Conservation (phyloP, 2,113 vertebrate species). For the Ammodytes dubius region DNA sequence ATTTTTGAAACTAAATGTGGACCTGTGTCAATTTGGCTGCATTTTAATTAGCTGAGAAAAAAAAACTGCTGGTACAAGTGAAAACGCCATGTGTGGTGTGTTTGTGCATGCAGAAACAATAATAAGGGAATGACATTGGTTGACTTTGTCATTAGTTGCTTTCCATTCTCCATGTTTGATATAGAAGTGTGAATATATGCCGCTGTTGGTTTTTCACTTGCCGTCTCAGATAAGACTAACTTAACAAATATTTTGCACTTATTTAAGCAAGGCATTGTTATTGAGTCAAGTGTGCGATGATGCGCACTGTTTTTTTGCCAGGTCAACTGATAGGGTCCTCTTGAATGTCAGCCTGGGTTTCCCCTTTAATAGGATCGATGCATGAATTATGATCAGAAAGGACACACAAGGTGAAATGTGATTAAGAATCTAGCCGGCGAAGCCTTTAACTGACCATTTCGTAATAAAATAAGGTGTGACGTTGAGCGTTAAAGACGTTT, state of each 20-base stretch:
- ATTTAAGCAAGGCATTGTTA: slow-evolving; percentile 28
- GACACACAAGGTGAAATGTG: slow-evolving; percentile 53
- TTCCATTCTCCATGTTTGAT: slow-evolving; percentile 40
- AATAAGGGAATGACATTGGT: slow-evolving; percentile 70
- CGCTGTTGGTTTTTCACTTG: slow-evolving; percentile 39
- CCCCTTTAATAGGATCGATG: slow-evolving; percentile 54
- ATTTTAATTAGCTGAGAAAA: slow-evolving; percentile 70
- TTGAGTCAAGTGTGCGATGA: slow-evolving; percentile 8
- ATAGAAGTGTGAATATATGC: not conserved
- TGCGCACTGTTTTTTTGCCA: not conserved
- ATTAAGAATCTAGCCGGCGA: slow-evolving; percentile 40
- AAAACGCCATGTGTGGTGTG: slow-evolving; percentile 50
- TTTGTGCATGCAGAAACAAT: slow-evolving; percentile 71
- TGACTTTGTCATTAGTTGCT: slow-evolving; percentile 73
- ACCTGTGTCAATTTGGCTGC: slow-evolving; percentile 60
- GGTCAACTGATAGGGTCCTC: slow-evolving; percentile 32
- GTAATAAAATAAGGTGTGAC: slow-evolving; percentile 15
- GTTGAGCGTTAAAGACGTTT: slow-evolving; percentile 16
- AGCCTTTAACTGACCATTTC: slow-evolving; percentile 1
- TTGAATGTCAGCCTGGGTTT: slow-evolving; percentile 44
- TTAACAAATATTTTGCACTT: slow-evolving; percentile 55
- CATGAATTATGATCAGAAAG: slow-evolving; percentile 56
- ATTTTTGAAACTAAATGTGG: slow-evolving; percentile 65
- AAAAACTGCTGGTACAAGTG: slow-evolving; percentile 74
- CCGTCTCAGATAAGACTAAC: slow-evolving; percentile 41